These are phyloP conservation scores for Caradrina kadenii DNA, from an alignment of 2,888 invertebrate genomes.

Conservation along the genomic window DNA sequence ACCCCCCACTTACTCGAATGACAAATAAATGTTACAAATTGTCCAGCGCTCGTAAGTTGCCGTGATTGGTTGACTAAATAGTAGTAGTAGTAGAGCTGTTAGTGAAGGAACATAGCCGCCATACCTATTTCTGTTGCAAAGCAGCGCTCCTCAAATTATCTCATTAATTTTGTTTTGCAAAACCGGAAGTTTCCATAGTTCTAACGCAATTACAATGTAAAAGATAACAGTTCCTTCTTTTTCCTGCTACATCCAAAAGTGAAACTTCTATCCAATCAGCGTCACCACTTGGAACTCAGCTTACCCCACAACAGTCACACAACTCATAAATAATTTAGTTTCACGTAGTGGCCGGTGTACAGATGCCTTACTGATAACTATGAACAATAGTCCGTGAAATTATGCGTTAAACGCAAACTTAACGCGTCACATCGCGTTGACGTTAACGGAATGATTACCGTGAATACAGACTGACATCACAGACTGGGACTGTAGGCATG, in stretches of 20 bases:
- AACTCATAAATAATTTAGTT: constrained; percentile 36
- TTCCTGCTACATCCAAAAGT: background rate
- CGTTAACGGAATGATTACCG: constrained; percentile 16
- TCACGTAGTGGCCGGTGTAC: constrained; percentile 18
- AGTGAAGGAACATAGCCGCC: too few relatives aligned
- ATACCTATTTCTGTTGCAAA: too few relatives aligned
- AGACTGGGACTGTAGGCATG: background rate
- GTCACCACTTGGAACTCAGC: background rate
- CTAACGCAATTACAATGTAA: background rate
- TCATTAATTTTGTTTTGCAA: too few relatives aligned
- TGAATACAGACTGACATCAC: background rate
- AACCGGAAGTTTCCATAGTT: too few relatives aligned
- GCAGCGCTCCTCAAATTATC: too few relatives aligned
- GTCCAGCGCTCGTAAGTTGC: too few relatives aligned
- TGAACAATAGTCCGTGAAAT: constrained; percentile 49
- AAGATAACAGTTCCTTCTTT: background rate
- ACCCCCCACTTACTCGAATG: too few relatives aligned
- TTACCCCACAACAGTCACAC: background rate
- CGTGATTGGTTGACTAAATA: too few relatives aligned
- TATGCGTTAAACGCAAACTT: constrained; percentile 26
- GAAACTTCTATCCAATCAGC: too few relatives aligned
- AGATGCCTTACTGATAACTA: constrained; percentile 43
- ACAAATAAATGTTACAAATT: too few relatives aligned
- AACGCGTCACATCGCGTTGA: constrained; percentile 17
- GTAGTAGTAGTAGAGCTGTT: too few relatives aligned